These are phyloP conservation scores for Didymodactylos carnosus DNA, from an alignment of 2,888 invertebrate genomes.

Conservation along the genomic window DNA sequence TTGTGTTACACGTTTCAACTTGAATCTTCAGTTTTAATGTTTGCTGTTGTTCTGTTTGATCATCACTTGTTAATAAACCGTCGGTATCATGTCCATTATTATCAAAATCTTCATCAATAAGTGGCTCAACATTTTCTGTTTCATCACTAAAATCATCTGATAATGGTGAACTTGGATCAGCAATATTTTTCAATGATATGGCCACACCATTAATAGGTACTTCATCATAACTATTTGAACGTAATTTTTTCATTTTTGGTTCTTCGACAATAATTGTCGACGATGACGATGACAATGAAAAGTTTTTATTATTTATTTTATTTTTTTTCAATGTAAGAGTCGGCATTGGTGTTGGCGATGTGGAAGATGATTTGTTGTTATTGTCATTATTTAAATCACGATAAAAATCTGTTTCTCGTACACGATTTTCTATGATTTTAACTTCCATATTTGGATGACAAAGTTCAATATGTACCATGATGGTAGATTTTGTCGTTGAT, in stretches of 20 bases:
- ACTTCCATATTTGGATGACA: conserved; percentile 15
- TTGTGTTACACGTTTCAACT: no score
- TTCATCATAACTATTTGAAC: neutral
- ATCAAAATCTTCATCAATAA: neutral
- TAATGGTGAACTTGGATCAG: neutral
- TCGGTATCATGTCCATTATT: neutral
- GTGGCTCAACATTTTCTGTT: neutral
- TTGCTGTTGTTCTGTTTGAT: no score
- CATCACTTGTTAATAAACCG: no score
- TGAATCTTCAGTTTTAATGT: no score
- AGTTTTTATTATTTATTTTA: no score
- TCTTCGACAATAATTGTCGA: neutral
- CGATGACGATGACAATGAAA: neutral
- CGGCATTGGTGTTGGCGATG: neutral
- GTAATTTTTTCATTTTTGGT: neutral
- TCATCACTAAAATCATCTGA: neutral
- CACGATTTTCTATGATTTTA: conserved; percentile 11
- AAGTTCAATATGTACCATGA: conserved; percentile 15
- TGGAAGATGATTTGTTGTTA: neutral
- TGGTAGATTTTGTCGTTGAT: conserved; percentile 15
- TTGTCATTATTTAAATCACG: neutral
- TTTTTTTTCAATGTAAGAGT: neutral
- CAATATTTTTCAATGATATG: neutral
- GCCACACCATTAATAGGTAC: neutral
- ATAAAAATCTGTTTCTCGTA: conserved; percentile 13